Base-by-base conservation (phyloP, 2,888 invertebrate species). In the Alsophila aescularia region DNA sequence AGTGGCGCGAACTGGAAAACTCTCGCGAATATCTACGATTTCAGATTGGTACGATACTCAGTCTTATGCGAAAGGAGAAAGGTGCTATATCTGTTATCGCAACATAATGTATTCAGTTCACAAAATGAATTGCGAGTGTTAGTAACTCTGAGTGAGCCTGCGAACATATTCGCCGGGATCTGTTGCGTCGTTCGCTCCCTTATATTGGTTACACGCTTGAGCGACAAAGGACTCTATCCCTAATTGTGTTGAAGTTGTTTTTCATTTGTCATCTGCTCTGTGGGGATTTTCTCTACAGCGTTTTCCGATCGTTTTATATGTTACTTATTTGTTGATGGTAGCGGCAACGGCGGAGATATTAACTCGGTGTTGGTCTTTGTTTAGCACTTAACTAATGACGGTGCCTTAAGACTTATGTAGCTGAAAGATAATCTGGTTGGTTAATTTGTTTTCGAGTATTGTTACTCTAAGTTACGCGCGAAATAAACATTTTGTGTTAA, bases 71-170 rank as follows among this genome's bases (percentile, higher is more conserved):
- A 49, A 64, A 60, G 60, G 64, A 36, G 60, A 75, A 82, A 81
- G 79, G 88, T 83, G 66, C 75, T 76, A 78, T 87, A 79, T 87
- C 72, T 77, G 70, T 76, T 82, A 82, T 72, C 65, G 60, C 47
- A 49, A 59, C 62, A 69, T 90, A 91, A 91, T 90, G 82, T 91
- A 91, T 91, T 91, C 91, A 86, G 88, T 90, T 88, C 87, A 80
- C 88, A 90, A 90, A 90, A 91, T 91, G 90, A 91, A 91, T 91
- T 90, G 90, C 85, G 87, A 87, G 85, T 88, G 90, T 90, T 90
- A 90, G 87, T 90, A 90, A 90, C 89, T 91, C 85, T 69, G 85
- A 88, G 87, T 87, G 91, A 90, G 89, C 83, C 86, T 84, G 87
- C 81, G 88, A 91, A 90, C 90, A 90, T 90, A 90, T 91, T 91